Evolutionary conservation across 1,140 invertebrate species (phyloP).

Genomic region (Mya arenaria): DNA sequence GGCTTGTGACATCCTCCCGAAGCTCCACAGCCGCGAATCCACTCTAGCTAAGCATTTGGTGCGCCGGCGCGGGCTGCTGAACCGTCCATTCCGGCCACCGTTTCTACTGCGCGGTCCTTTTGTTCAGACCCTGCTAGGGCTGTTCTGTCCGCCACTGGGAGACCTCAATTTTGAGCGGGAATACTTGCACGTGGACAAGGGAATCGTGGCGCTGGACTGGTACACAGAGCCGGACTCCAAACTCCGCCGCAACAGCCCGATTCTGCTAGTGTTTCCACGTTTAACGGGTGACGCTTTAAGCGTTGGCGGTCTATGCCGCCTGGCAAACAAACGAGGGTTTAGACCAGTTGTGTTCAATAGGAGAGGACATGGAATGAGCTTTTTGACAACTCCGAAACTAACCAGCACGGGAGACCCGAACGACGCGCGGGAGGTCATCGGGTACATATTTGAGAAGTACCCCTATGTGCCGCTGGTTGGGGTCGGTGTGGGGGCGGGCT

Average conservation of each 20-base stretch:
- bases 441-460: constrained; percentile 51
- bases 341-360: constrained; percentile 71
- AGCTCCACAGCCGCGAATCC: constrained; percentile 25
- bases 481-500: constrained; percentile 58
- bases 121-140: constrained; percentile 38
- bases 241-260: constrained; percentile 20
- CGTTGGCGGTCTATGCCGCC: constrained; percentile 44
- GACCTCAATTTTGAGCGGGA: constrained; percentile 39
- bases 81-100: constrained; percentile 25
- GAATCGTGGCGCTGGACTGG: constrained; percentile 44
- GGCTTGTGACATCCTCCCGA: constrained; percentile 34
- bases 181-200: constrained; percentile 45
- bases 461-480: constrained; percentile 51
- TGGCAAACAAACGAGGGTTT: constrained; percentile 57
- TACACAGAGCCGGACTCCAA: neutral
- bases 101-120: neutral
- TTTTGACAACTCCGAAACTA: constrained; percentile 69
- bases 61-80: constrained; percentile 11
- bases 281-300: constrained; percentile 61
- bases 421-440: constrained; percentile 58
- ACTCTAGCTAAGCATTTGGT: constrained; percentile 37
- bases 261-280: constrained; percentile 67
- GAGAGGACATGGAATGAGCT: constrained; percentile 68
- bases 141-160: neutral
- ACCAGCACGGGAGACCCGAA: constrained; percentile 65